Evolutionary conservation across 1,140 invertebrate species (phyloP).

Genomic region (Penaeus chinensis): DNA sequence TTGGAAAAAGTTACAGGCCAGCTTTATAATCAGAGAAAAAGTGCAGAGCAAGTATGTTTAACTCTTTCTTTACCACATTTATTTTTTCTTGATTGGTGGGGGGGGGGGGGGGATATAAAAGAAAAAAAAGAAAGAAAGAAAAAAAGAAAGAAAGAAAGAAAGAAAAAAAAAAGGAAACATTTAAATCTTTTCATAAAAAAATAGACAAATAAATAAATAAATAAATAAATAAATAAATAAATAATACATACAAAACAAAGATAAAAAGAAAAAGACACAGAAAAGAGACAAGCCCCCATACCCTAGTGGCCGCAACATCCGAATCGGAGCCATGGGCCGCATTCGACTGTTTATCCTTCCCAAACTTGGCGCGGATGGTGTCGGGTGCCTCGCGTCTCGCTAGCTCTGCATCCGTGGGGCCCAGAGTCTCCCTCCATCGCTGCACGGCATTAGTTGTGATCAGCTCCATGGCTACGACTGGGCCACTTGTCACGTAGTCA

Average conservation of each 20-base stretch:
- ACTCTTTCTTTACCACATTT: too few relatives aligned
- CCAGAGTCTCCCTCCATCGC: slow-evolving; percentile 75
- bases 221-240: background rate
- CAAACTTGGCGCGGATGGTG: slow-evolving; percentile 79
- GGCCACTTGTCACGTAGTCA: slow-evolving; percentile 78
- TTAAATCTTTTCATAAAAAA: background rate
- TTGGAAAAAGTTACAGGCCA: too few relatives aligned
- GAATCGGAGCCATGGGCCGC: slow-evolving; percentile 78
- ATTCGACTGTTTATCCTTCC: slow-evolving; percentile 78
- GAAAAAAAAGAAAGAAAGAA: too few relatives aligned
- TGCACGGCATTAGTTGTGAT: slow-evolving; percentile 79
- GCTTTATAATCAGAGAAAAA: too few relatives aligned
- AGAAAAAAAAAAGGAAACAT: too few relatives aligned
- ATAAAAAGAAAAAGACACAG: slow-evolving; percentile 21
- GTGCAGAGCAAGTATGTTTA: too few relatives aligned
- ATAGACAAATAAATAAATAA: background rate
- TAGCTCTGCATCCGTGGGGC: slow-evolving; percentile 76
- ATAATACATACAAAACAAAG: slow-evolving; percentile 13
- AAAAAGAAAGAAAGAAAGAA: too few relatives aligned
- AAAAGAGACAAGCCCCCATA: slow-evolving; percentile 63
- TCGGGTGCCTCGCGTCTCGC: slow-evolving; percentile 74
- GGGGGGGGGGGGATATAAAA: too few relatives aligned
- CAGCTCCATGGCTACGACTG: slow-evolving; percentile 80
- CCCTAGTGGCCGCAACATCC: slow-evolving; percentile 72
- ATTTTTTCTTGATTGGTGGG: too few relatives aligned